Base-by-base conservation (phyloP, 2,888 invertebrate genomes). In the Dryadula phaetusa region DNA sequence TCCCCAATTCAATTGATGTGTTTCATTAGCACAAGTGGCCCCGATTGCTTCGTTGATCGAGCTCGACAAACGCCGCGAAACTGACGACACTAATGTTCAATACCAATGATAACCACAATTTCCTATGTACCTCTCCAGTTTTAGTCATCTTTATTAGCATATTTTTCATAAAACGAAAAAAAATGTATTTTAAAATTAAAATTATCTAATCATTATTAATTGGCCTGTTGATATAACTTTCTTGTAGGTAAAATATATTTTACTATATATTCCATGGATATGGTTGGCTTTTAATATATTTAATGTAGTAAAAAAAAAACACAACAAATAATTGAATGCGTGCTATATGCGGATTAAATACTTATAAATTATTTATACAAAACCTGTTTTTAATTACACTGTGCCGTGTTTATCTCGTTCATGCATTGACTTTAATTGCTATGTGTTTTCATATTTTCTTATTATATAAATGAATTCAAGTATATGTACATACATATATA, bases 1-100 rank as follows among this genome's bases (percentile, higher is more conserved):
- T 88, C 87, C 90, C 90, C 91, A 92, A 92, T 92, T 88, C 92
- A 92, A 91, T 92, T 91, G 88, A 89, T 90, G 86, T 88, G 91
- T 91, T 92, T 92, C 89, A 92, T 92, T 92, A 92, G 90, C 86
- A 87, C 92, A 92, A 92, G 92, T 92, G 92, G 92, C 86, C 87
- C 84, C 90, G 92, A 92, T 92, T 92, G 92, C 90, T 89, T 88
- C 87, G 90, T 89, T 89, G 84, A 83, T 87, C 83, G 85, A 79
- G 83, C 77, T 78, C 79, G 79, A 74, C 82, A 76, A 82, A 80
- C 80, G 80, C 79, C 81, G 86, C 84, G 77, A 85, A 84, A 81
- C 81, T 76, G 84, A 83, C 82, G 54, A 70, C 69, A 64, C 70
- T 62, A 53, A 67, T 54, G 53, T 37, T 40, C 37, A 28, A 25